Base-by-base conservation (phyloP, 2,888 invertebrate genomes). In the Erynnis tages region DNA sequence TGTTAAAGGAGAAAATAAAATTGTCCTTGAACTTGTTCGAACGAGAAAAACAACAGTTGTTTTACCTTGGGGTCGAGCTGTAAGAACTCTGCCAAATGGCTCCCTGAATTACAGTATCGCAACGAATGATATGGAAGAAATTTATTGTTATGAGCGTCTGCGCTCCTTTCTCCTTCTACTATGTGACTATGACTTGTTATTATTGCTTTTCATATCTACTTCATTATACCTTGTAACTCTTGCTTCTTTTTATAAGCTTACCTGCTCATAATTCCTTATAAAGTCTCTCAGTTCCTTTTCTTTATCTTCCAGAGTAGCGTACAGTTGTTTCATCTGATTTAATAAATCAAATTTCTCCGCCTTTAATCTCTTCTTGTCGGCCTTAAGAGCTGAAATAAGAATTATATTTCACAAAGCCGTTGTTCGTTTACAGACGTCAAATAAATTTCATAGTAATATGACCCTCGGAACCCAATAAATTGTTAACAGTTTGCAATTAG, bases 261-360 rank as follows among this genome's bases (percentile, higher is more conserved):
- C 95, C 92, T 95, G 97, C 83, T 98, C 98, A 82, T 96, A 98
- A 86, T 96, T 97, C 64, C 97, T 92, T 72, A 98, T 97, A 76
- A 98, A 98, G 83, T 98, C 97, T 54, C 97, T 91, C 54, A 98
- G 90, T 79, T 98, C 97, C 68, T 95, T 94, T 77, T 98, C 98
- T 85, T 98, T 98, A 79, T 97, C 97, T 82, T 98, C 98, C 56
- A 98, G 91, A 5, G 97, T 97, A 50, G 95, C 94, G 79, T 98
- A 98, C 54, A 98, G 91, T 73, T 98, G 97, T 80, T 97, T 97
- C 94, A 98, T 97, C 89, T 98, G 97, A 75, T 94, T 95, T 64
- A 98, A 90, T 59, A 98, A 91, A 84, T 98, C 98, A 73, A 95
- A 95, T 86, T 97, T 97, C 86, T 98, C 98, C 8, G 96, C 95